Base-by-base conservation (phyloP, 2,113 vertebrate species). In the Ophthalmolycus amberensis region DNA sequence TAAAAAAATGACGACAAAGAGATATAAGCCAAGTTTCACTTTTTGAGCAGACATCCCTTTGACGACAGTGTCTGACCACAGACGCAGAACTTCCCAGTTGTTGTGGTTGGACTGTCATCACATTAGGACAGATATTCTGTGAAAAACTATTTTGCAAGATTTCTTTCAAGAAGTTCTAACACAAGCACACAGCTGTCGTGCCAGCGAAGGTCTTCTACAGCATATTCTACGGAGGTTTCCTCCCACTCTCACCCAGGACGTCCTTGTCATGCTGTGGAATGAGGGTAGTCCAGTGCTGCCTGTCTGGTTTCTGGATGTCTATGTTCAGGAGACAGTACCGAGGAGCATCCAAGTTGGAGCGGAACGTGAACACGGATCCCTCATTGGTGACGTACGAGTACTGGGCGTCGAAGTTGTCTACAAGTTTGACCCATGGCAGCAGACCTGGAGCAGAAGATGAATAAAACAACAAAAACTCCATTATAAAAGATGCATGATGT, bases 331-430 rank as follows among this genome's bases (percentile, higher is more conserved):
- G 88, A 1, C 91, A 25, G 85, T 95, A 95, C 0, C 94, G 93
- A 18, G 95, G 94, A 0, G 95, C 90, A 0, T 95, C 85, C 81
- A 94, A 81, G 89, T 96, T 96, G 40, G 95, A 95, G 73, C 67
- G 93, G 86, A 96, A 94, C 0, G 94, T 94, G 81, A 95, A 95
- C 0, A 96, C 81, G 0, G 64, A 91, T 6, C 79, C 94, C 72
- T 96, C 95, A 2, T 95, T 96, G 82, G 95, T 95, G 74, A 96
- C 37, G 25, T 96, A 96, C 0, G 88, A 88, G 86, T 93, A 95
- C 88, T 95, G 94, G 20, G 95, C 95, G 1, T 96, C 92, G 46
- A 95, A 96, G 77, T 93, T 94, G 65, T 95, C 92, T 46, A 96
- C 93, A 16, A 96, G 83, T 79, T 92, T 94, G 73, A 95, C 94